Percentiles rank a stretch among this genome's conserved stretches.
Evolutionary conservation across 1,140 invertebrate genomes (phyloP).

Genomic region (Neodiprion pinetum): DNA sequence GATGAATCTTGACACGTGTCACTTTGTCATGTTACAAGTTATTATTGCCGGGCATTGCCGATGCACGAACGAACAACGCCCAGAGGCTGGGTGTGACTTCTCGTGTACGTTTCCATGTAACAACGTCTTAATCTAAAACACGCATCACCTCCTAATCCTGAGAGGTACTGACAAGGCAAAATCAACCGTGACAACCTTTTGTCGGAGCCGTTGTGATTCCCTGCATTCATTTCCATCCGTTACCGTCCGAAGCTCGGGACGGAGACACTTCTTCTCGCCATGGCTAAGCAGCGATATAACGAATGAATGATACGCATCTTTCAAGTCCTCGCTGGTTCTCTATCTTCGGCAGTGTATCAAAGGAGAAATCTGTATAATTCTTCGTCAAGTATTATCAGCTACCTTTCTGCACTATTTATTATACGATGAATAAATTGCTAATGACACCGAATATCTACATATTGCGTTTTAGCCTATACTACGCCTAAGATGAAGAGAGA

Average conservation of each 20-base stretch:
- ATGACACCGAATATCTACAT: no score
- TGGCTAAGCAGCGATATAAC: no score
- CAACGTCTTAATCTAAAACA: background rate
- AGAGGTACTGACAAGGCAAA: background rate
- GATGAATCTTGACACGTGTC: background rate
- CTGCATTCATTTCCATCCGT: constrained; percentile 1
- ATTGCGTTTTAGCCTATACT: no score
- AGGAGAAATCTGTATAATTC: no score
- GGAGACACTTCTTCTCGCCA: no score
- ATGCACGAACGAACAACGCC: background rate
- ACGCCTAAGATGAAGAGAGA: no score
- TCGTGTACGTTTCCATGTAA: background rate
- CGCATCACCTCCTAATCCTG: background rate
- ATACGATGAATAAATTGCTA: no score
- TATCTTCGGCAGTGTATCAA: no score
- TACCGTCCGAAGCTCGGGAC: background rate
- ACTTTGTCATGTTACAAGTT: constrained; percentile 2
- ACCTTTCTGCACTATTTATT: no score
- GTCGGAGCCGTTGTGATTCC: background rate
- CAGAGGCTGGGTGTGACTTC: background rate
- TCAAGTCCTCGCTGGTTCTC: no score
- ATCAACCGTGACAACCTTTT: background rate
- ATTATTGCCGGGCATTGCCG: background rate
- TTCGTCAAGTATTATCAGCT: no score
- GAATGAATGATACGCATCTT: no score